phyloP scores from a whole-genome alignment of 2,113 vertebrate species.

The Xiphias gladius region DNA sequence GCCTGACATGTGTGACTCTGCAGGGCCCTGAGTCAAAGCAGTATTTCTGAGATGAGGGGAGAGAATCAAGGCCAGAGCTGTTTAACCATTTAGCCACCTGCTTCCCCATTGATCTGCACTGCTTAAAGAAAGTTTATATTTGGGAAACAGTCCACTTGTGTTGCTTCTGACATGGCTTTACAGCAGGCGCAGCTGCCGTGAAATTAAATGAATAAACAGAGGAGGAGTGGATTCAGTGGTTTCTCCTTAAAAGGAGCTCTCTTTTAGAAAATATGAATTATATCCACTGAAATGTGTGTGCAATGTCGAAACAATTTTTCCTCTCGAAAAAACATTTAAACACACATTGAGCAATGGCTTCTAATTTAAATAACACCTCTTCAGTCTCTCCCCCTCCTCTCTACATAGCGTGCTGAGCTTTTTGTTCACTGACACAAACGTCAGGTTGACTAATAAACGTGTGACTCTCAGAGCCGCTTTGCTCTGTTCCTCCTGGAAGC shows the following conservation, averaged over 20 bases:
- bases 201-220: slow-evolving; percentile 60
- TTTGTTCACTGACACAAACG: slow-evolving; percentile 35
- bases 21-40: slow-evolving; percentile 61
- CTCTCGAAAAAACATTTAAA: slow-evolving; percentile 43
- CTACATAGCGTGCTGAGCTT: background rate
- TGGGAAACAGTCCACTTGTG: slow-evolving; percentile 39
- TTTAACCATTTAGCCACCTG: slow-evolving; percentile 67
- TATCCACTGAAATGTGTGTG: slow-evolving; percentile 37
- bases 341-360: slow-evolving; percentile 11
- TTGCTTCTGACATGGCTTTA: slow-evolving; percentile 42
- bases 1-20: slow-evolving; percentile 79
- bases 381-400: background rate
- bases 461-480: slow-evolving; percentile 1
- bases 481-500: slow-evolving; percentile 14
- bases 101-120: slow-evolving; percentile 49
- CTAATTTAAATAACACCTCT: slow-evolving; percentile 29
- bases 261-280: slow-evolving; percentile 56
- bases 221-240: slow-evolving; percentile 30
- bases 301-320: slow-evolving; percentile 45
- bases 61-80: slow-evolving; percentile 52
- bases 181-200: slow-evolving; percentile 50
- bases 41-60: slow-evolving; percentile 55
- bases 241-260: slow-evolving; percentile 60
- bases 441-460: slow-evolving; percentile 42
- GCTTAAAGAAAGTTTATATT: slow-evolving; percentile 60